A percentile compares a stretch with the other conserved stretches of the same genome.
Conservation (phyloP, 2,113 vertebrate species). For the Pangasianodon hypophthalmus region DNA sequence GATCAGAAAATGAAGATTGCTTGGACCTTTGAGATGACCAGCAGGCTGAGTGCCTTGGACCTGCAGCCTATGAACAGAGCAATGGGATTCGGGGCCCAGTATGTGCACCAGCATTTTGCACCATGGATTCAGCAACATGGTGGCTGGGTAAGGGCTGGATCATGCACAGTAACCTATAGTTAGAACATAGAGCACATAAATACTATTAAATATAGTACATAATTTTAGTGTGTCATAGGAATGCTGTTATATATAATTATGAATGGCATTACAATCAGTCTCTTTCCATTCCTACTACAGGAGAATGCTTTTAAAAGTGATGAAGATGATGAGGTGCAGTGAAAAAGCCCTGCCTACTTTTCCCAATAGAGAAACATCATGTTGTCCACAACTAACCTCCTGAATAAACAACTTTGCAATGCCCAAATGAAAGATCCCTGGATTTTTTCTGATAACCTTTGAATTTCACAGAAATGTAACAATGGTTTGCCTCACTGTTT, state of each 20-base stretch:
- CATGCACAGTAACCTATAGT: not conserved
- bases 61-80: conserved; percentile 52
- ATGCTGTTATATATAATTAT: not conserved
- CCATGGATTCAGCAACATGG: conserved; percentile 57
- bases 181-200: not conserved
- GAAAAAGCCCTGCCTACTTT: not conserved
- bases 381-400: not conserved
- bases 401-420: not conserved
- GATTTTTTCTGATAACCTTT: not conserved
- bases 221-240: not conserved
- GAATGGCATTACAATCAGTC: not conserved
- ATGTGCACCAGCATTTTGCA: conserved; percentile 54
- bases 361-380: not conserved
- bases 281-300: conserved; percentile 38
- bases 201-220: not conserved
- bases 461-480: not conserved
- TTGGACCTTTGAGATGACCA: conserved; percentile 58
- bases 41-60: conserved; percentile 45
- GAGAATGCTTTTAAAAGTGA: conserved; percentile 45
- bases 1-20: conserved; percentile 51
- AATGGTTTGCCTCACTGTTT: not conserved
- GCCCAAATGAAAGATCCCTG: not conserved
- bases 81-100: conserved; percentile 56
- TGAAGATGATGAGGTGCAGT: conserved; percentile 38
- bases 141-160: conserved; percentile 55